These are phyloP conservation scores for Mesoclemmys tuberculata DNA, from an alignment of 2,113 vertebrate species.

Conservation along the genomic window DNA sequence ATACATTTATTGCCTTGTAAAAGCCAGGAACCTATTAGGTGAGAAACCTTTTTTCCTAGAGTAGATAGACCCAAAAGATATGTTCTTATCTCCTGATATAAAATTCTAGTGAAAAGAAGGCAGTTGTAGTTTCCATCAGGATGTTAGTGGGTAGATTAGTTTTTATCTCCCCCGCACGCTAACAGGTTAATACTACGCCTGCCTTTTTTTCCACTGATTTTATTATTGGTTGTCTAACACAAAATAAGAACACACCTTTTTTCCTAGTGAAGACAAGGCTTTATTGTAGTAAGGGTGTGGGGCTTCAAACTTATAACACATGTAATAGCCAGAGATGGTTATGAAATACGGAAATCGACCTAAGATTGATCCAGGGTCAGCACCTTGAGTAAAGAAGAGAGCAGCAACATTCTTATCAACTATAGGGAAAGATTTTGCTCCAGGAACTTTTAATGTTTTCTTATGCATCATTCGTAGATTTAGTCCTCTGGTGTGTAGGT, in stretches of 20 bases:
- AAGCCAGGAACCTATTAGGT: not conserved
- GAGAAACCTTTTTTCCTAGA: no score
- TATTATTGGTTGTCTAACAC: not conserved
- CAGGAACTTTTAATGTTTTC: accelerated
- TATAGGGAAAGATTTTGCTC: not conserved
- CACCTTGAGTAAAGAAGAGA: not conserved
- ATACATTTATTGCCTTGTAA: not conserved
- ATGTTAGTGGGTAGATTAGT: not conserved
- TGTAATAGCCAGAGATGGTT: not conserved
- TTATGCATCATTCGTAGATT: not conserved
- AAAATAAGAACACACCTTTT: not conserved
- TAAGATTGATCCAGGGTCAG: not conserved
- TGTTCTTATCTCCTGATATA: not conserved
- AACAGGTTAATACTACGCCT: not conserved
- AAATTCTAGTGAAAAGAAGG: not conserved
- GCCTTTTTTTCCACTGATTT: not conserved
- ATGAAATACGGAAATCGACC: not conserved
- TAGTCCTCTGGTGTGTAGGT: not conserved
- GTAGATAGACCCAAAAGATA: no score
- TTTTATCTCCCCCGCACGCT: not conserved
- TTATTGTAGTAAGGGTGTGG: not conserved
- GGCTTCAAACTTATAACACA: not conserved
- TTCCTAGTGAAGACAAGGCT: not conserved
- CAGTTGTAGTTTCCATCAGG: not conserved
- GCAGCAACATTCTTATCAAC: not conserved